Evolutionary conservation across 2,113 vertebrate genomes (phyloP).

Genomic region (Phalacrocorax carbo): DNA sequence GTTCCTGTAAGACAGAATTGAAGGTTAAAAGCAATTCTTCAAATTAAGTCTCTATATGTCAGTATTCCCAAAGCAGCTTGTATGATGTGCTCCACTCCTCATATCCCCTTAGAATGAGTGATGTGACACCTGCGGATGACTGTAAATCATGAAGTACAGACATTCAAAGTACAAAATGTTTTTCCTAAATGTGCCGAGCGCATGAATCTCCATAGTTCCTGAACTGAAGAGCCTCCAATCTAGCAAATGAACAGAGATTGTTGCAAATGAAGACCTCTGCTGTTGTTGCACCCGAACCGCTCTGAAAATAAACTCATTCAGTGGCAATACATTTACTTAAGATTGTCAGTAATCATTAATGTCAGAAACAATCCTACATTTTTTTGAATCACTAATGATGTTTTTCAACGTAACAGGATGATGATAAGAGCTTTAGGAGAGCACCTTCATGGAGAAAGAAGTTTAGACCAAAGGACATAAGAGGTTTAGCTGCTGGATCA

Average conservation of each 20-base stretch:
- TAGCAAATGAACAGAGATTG: not conserved
- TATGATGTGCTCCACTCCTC: not conserved
- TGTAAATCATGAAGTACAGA: not conserved
- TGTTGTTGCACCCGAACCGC: not conserved
- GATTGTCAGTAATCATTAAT: not conserved
- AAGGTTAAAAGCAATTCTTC: not conserved
- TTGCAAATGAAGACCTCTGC: not conserved
- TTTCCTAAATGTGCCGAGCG: not conserved
- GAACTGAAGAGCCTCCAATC: not conserved
- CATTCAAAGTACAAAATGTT: rapidly evolving
- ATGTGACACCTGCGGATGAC: not conserved
- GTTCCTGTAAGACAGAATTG: not conserved
- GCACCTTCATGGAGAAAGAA: conserved; percentile 98
- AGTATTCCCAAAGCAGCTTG: not conserved
- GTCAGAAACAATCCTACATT: not conserved
- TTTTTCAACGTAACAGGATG: conserved; percentile 79
- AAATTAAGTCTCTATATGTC: not conserved
- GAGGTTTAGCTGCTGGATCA: conserved; percentile 85
- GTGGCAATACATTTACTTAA: not conserved
- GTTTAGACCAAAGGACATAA: conserved; percentile 94
- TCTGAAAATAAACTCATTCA: not conserved
- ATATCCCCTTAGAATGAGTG: not conserved
- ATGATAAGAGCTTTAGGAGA: conserved; percentile 94
- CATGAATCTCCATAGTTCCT: not conserved
- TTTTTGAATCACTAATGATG: not conserved